These are phyloP conservation scores for Reticulitermes speratus DNA, from an alignment of 1,140 invertebrate genomes.

Conservation along the genomic window DNA sequence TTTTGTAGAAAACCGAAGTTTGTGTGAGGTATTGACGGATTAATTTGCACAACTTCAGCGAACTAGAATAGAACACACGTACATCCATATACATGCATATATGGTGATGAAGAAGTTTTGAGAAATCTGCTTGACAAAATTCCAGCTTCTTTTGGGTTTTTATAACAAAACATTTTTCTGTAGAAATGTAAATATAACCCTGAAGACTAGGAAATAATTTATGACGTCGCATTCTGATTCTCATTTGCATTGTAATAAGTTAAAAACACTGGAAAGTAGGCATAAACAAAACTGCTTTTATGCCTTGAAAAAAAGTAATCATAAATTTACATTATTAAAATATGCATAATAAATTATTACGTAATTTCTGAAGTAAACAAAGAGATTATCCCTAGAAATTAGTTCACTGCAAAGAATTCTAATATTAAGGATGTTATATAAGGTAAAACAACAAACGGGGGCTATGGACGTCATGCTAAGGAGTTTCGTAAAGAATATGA, in stretches of 20 bases:
- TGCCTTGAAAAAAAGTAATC: not conserved
- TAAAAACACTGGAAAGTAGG: not conserved
- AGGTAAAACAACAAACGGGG: not conserved
- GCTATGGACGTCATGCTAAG: not conserved
- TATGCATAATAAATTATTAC: not conserved
- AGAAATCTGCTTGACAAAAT: no score
- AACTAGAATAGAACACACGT: no score
- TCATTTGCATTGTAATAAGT: not conserved
- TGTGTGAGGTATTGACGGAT: no score
- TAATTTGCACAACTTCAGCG: no score
- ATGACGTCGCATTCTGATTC: not conserved
- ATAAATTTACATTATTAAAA: not conserved
- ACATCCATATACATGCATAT: no score
- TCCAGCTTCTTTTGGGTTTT: no score
- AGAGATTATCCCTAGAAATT: not conserved
- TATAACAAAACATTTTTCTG: not conserved
- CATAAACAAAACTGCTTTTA: not conserved
- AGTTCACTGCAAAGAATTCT: not conserved
- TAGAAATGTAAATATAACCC: not conserved
- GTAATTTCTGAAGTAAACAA: not conserved
- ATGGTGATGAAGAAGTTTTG: no score
- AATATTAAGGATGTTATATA: not conserved
- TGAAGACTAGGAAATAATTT: not conserved
- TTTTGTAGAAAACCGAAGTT: no score
- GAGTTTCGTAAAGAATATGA: no score